Conservation (phyloP, 2,797 vertebrate species). For the Sebastes nivosus region DNA sequence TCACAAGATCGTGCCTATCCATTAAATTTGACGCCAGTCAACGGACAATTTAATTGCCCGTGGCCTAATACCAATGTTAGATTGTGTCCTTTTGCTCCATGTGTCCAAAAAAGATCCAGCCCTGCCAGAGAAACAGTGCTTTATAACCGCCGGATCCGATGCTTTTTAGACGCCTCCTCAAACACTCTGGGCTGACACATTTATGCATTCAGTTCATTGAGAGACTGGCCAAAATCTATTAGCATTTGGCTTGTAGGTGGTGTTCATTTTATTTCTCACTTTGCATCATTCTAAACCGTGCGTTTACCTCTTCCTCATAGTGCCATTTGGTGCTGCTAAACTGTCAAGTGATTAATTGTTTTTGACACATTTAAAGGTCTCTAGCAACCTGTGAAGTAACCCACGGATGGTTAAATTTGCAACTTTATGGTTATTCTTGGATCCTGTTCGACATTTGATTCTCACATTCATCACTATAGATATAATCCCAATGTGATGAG, state of each 20-base stretch:
- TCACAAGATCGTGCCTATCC: conserved; percentile 7
- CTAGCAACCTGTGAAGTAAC: conserved; percentile 29
- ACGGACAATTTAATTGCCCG: conserved; percentile 30
- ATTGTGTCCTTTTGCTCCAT: conserved; percentile 18
- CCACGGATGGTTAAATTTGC: conserved; percentile 45
- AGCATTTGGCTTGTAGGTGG: conserved; percentile 47
- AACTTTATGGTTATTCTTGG: conserved; percentile 52
- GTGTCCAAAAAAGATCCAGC: conserved; percentile 7
- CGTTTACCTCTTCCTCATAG: background rate
- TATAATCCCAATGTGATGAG: conserved; percentile 44
- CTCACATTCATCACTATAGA: conserved; percentile 36
- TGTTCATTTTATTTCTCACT: conserved; percentile 40
- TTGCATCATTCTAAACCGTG: conserved; percentile 26
- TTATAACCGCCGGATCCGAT: background rate
- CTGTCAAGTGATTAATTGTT: conserved; percentile 51
- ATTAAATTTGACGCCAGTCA: conserved; percentile 31
- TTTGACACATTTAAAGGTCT: conserved; percentile 62
- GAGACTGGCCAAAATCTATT: conserved; percentile 42
- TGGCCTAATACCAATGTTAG: conserved; percentile 25
- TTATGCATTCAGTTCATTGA: conserved; percentile 42
- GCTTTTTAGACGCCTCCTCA: conserved; percentile 24
- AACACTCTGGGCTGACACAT: conserved; percentile 28
- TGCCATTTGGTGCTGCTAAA: conserved; percentile 36
- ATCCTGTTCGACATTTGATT: conserved; percentile 64
- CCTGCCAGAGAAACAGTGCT: conserved; percentile 20